phyloP scores from a whole-genome alignment of 1,140 invertebrate genomes.

The Penaeus indicus region DNA sequence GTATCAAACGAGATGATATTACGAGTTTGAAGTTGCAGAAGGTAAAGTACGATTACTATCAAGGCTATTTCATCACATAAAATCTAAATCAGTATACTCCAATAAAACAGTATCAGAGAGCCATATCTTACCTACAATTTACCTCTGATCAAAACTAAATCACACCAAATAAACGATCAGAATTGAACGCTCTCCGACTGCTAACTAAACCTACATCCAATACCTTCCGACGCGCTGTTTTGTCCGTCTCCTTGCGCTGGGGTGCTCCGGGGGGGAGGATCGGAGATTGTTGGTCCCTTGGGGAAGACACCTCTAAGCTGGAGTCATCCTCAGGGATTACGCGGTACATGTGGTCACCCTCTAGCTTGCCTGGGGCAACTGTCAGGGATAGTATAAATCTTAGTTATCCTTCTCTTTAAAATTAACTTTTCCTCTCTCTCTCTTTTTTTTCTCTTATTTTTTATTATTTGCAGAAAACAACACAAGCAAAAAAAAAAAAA shows the following conservation, averaged over 20 bases:
- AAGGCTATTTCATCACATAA: too few relatives aligned
- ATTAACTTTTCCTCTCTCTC: neutral
- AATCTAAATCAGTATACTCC: too few relatives aligned
- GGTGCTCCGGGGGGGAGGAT: slow-evolving; percentile 73
- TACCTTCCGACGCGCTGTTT: slow-evolving; percentile 75
- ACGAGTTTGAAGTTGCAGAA: too few relatives aligned
- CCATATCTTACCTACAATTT: too few relatives aligned
- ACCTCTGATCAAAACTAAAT: too few relatives aligned
- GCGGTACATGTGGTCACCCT: slow-evolving; percentile 69
- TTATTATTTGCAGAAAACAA: neutral
- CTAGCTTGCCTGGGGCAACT: slow-evolving; percentile 65
- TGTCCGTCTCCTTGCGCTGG: slow-evolving; percentile 78
- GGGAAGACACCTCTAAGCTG: slow-evolving; percentile 78
- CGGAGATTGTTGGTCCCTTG: slow-evolving; percentile 79
- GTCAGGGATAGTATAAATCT: slow-evolving; percentile 12
- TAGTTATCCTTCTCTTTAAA: neutral
- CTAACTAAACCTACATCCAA: neutral
- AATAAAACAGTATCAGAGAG: too few relatives aligned
- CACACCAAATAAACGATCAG: too few relatives aligned
- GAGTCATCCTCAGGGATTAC: slow-evolving; percentile 78
- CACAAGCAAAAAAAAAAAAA: neutral
- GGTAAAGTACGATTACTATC: too few relatives aligned
- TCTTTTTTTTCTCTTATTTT: neutral
- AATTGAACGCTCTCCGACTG: neutral
- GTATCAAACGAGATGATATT: too few relatives aligned